These are phyloP conservation scores for Sylvilagus bachmani DNA, from an alignment of 2,113 vertebrate genomes.

Conservation along the genomic window DNA sequence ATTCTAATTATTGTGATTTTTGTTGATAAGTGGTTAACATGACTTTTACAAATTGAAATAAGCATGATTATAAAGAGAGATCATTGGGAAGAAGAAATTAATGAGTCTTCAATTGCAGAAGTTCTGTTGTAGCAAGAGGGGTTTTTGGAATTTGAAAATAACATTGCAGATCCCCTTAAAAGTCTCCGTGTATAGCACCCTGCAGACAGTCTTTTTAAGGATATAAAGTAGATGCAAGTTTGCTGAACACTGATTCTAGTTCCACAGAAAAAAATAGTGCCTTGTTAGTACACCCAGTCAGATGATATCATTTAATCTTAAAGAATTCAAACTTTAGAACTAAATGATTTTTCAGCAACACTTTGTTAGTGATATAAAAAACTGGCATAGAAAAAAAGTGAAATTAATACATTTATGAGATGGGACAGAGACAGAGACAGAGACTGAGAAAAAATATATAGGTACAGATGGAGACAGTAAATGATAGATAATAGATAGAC, in stretches of 20 bases:
- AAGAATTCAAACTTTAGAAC: neutral
- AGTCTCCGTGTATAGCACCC: fast-evolving
- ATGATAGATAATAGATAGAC: neutral
- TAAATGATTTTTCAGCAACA: neutral
- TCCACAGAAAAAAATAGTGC: neutral
- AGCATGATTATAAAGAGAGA: neutral
- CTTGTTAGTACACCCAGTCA: neutral
- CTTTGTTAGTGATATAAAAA: neutral
- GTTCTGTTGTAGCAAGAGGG: neutral
- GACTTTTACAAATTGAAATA: slow-evolving; percentile 22
- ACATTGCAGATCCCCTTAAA: neutral
- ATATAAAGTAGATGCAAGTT: neutral
- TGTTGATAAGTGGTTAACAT: neutral
- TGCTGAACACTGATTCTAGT: neutral
- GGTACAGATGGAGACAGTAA: too few relatives aligned
- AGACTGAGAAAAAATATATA: neutral
- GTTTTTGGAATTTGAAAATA: neutral
- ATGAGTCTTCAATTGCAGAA: neutral
- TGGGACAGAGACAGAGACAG: neutral
- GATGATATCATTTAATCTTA: neutral
- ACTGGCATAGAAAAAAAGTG: neutral
- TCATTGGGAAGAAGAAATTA: neutral
- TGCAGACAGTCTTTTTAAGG: neutral
- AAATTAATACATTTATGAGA: neutral
- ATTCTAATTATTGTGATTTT: neutral